Conservation (phyloP, 2,888 invertebrate species). For the Octonoba sinensis region DNA sequence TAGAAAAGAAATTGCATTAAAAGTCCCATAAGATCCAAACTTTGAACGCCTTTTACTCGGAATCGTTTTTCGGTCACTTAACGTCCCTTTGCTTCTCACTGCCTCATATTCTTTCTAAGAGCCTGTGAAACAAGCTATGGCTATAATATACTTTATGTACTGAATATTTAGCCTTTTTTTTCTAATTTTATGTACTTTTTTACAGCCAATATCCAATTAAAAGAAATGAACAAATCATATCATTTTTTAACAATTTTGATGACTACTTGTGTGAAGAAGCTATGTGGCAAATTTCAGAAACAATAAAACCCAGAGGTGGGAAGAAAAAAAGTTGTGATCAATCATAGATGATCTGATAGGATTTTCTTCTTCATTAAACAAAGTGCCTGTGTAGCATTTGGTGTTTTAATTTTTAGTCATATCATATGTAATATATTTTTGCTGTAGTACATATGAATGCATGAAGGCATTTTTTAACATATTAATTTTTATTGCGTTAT, state of each 20-base stretch:
- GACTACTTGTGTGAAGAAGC: conserved; percentile 96
- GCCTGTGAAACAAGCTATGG: too few species aligned
- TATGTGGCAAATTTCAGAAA: conserved; percentile 98
- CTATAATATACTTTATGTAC: neutral
- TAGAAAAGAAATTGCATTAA: too few species aligned
- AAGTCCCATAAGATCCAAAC: too few species aligned
- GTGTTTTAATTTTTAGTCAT: conserved; percentile 27
- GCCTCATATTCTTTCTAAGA: too few species aligned
- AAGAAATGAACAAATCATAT: conserved; percentile 91
- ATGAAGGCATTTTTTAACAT: too few species aligned
- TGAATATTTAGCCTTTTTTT: neutral
- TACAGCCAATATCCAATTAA: conserved; percentile 91
- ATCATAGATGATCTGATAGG: conserved; percentile 33
- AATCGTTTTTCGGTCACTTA: too few species aligned
- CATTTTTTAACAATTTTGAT: conserved; percentile 96
- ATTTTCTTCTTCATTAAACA: conserved; percentile 17
- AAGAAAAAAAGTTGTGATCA: conserved; percentile 63
- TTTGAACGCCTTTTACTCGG: too few species aligned
- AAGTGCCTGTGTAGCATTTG: conserved; percentile 52
- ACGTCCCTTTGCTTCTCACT: too few species aligned
- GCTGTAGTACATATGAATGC: too few species aligned
- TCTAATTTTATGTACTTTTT: conserved; percentile 63
- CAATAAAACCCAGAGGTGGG: conserved; percentile 87
- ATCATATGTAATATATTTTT: conserved; percentile 1
- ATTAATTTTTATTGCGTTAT: too few species aligned